Evolutionary conservation across 2,113 vertebrate species (phyloP).

Genomic region (Plectropomus leopardus): DNA sequence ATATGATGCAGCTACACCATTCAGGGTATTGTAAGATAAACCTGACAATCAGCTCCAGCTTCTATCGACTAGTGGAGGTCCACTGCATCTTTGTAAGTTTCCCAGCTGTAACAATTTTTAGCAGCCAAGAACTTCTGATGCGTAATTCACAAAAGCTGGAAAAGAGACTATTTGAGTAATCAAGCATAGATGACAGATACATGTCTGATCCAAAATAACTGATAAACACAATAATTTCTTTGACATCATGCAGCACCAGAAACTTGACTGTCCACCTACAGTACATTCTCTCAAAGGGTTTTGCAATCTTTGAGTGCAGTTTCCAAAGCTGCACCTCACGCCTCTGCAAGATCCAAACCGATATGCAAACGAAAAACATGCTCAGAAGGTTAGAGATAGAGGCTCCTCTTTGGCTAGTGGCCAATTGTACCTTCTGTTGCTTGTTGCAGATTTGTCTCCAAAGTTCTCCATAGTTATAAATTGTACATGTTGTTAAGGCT

Average conservation of each 20-base stretch:
- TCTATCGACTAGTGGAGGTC: neutral
- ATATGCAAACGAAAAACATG: neutral
- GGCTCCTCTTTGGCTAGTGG: neutral
- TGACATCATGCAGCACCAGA: neutral
- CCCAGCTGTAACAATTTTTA: neutral
- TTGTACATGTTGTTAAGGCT: constrained; percentile 3
- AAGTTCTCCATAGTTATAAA: too few species aligned
- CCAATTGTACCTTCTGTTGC: neutral
- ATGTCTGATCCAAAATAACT: neutral
- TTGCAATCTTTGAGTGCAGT: neutral
- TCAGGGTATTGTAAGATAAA: neutral
- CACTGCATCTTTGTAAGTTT: neutral
- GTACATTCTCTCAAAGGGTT: neutral
- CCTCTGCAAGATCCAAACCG: constrained; percentile 7
- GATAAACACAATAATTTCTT: neutral
- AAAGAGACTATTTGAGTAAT: neutral
- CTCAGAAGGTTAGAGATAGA: constrained; percentile 12
- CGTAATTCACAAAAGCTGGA: neutral
- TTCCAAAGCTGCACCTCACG: constrained; percentile 5
- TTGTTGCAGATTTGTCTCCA: constrained; percentile 14
- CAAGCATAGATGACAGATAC: neutral
- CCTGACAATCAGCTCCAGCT: neutral
- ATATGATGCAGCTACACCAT: neutral
- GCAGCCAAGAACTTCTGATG: neutral
- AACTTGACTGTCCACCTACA: neutral